These are phyloP conservation scores for Gadus macrocephalus DNA, from an alignment of 2,113 vertebrate species.

Conservation along the genomic window DNA sequence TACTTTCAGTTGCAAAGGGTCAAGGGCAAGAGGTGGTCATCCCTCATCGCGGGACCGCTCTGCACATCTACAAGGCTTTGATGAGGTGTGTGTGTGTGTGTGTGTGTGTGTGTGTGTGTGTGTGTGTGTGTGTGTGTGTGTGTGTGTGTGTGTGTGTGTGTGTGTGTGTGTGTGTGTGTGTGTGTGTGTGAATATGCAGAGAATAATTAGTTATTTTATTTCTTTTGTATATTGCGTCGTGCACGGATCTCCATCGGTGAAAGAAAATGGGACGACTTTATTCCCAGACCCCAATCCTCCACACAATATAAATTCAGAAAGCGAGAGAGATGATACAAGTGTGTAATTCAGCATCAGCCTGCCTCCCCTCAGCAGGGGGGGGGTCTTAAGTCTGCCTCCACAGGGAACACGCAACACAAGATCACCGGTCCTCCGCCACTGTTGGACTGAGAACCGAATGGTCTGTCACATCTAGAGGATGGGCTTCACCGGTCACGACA, in stretches of 20 bases:
- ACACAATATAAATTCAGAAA: too few species aligned
- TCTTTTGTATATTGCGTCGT: neutral
- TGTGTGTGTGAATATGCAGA: neutral
- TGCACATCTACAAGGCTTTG: constrained; percentile 5
- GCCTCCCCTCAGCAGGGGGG: too few species aligned
- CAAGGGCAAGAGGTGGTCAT: neutral
- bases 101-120: neutral
- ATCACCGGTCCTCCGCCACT: neutral
- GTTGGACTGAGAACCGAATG: constrained; percentile 35
- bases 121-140: neutral
- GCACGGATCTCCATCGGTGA: constrained; percentile 16
- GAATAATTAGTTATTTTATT: neutral
- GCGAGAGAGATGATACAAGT: too few species aligned
- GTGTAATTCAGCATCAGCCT: too few species aligned
- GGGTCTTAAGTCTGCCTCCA: constrained; percentile 23
- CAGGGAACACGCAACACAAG: neutral
- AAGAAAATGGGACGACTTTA: constrained; percentile 8
- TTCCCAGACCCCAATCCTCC: neutral
- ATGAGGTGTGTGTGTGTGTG: constrained; percentile 3
- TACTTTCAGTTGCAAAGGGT: too few species aligned
- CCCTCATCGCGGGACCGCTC: constrained; percentile 3
- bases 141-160: neutral
- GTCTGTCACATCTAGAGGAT: constrained; percentile 76
- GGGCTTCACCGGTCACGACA: constrained; percentile 78
- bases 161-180: neutral